A percentile compares a stretch with the other conserved stretches of the same genome.
phyloP scores from a whole-genome alignment of 2,888 invertebrate species.

The Hoplodrina ambigua region DNA sequence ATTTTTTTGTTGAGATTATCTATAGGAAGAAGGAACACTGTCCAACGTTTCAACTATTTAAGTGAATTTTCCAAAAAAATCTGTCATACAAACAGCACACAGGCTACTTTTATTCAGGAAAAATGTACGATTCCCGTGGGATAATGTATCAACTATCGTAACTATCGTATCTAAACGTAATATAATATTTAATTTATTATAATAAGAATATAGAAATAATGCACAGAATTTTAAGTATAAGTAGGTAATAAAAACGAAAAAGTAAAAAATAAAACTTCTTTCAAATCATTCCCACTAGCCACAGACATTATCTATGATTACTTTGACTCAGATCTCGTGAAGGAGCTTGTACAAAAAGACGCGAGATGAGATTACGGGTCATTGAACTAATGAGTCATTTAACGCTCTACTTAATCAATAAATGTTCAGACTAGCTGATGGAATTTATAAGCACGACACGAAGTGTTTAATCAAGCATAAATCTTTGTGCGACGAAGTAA shows the following conservation, averaged over 20 bases:
- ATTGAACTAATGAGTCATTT: slow-evolving; percentile 83
- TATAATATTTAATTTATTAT: too few species aligned
- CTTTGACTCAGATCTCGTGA: slow-evolving; percentile 38
- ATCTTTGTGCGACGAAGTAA: slow-evolving; percentile 24
- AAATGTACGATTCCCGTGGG: too few species aligned
- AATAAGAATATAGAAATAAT: too few species aligned
- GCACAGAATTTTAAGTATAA: too few species aligned
- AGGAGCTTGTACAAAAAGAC: slow-evolving; percentile 55
- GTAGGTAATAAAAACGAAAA: not conserved
- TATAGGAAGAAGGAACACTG: too few species aligned
- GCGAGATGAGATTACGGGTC: slow-evolving; percentile 74
- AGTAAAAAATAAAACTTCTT: not conserved
- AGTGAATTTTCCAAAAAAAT: too few species aligned
- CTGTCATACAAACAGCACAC: too few species aligned
- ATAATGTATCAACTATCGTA: too few species aligned
- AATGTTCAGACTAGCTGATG: slow-evolving; percentile 51
- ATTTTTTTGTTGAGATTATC: too few species aligned
- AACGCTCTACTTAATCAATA: slow-evolving; percentile 79
- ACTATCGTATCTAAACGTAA: too few species aligned
- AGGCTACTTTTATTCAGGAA: too few species aligned
- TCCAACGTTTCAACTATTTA: too few species aligned
- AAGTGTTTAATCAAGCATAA: slow-evolving; percentile 46
- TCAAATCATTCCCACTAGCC: slow-evolving; percentile 7
- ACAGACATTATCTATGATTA: slow-evolving; percentile 36
- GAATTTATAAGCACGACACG: slow-evolving; percentile 41